Evolutionary conservation across 2,797 vertebrate species (phyloP), one percentile per base, ranked within the genome.

Genomic region (Astyanax mexicanus): DNA sequence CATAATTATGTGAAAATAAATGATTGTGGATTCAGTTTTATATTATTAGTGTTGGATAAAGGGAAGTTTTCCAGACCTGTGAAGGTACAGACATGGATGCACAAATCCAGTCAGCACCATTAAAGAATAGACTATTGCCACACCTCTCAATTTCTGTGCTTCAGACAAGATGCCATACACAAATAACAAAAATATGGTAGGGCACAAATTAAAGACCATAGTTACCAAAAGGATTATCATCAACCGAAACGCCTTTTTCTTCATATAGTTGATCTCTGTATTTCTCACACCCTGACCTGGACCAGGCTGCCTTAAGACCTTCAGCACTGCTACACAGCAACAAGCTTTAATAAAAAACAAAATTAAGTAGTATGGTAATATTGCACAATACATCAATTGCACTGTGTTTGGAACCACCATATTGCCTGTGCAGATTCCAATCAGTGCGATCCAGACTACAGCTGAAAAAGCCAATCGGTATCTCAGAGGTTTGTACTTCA

Each of bases 401-500:
- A n/a, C n/a, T n/a, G n/a, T n/a, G n/a, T n/a, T n/a, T n/a, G n/a
- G n/a, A n/a, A n/a, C n/a, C n/a, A n/a, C n/a, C n/a, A n/a, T n/a
- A n/a, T n/a, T n/a, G n/a, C n/a, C n/a, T n/a, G n/a, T n/a, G n/a
- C n/a, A n/a, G n/a, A n/a, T n/a, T 6, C 52, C 6, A 0, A 65
- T 5, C 19, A 80, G 9, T n/a, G 76, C 54, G 3, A 73, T 27
- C 81, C 81, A 85, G 9, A 15, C 23, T 17, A 78, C 13, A 44
- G 40, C 6, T 23, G 55, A 65, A 17, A 51, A 62, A 17, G 29
- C 35, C 17, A 51, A 29, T 60, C 37, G 66, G 11, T 83, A 80
- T 72, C 57, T 77, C 27, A 85, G 19, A 52, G 64, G 57, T 67
- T 75, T 79, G 67, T n/a, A 81, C 42, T 75, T 83, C 19, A 83